phyloP scores from a whole-genome alignment of 2,888 invertebrate species.

The Sesia bembeciformis region DNA sequence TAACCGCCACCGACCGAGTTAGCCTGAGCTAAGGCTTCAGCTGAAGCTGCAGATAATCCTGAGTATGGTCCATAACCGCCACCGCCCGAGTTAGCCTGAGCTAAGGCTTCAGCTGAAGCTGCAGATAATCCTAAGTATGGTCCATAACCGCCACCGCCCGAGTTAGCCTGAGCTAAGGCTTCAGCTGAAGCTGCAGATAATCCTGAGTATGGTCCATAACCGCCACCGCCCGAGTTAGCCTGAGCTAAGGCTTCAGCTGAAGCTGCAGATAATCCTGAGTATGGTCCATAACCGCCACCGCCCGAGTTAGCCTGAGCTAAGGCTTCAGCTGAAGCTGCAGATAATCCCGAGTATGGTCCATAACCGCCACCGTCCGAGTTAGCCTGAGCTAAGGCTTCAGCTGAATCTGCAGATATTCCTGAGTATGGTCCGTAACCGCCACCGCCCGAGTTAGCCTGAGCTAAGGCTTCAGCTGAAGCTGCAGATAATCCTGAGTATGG shows the following conservation, averaged over 20 bases:
- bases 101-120: slow-evolving; percentile 3
- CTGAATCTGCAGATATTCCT: slow-evolving; percentile 1
- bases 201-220: background rate
- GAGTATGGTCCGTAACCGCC: background rate
- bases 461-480: slow-evolving; percentile 7
- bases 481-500: background rate
- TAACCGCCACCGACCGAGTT: slow-evolving; percentile 5
- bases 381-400: background rate
- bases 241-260: slow-evolving; percentile 3
- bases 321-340: slow-evolving; percentile 4
- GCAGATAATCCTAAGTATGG: background rate
- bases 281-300: background rate
- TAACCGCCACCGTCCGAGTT: background rate
- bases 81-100: slow-evolving; percentile 1
- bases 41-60: background rate
- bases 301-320: background rate
- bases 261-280: background rate
- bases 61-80: background rate
- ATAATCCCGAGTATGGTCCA: background rate
- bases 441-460: slow-evolving; percentile 1
- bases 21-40: slow-evolving; percentile 4
- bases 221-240: background rate
- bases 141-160: background rate
- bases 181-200: slow-evolving; percentile 1
- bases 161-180: slow-evolving; percentile 3